Conservation (phyloP, 2,113 vertebrate genomes). For the Hylia prasina region DNA sequence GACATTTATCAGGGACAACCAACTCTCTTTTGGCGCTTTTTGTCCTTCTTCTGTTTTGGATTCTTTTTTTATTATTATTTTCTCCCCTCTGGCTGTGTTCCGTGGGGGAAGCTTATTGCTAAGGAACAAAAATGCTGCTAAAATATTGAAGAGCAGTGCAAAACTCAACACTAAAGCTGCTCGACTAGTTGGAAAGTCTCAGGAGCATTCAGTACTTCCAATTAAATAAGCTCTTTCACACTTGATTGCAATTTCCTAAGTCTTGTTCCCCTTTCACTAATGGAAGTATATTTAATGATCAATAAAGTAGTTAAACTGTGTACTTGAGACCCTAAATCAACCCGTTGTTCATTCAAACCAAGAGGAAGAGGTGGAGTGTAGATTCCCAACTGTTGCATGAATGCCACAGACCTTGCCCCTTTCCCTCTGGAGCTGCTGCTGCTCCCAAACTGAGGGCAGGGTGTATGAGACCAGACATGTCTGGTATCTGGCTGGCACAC, state of each 20-base stretch:
- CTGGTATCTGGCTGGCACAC: fast-evolving
- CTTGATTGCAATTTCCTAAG: background rate
- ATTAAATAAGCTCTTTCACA: background rate
- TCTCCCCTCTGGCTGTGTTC: background rate
- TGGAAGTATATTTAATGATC: background rate
- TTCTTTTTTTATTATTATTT: background rate
- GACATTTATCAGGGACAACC: background rate
- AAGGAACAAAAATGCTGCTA: background rate
- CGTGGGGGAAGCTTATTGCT: background rate
- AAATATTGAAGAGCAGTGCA: background rate
- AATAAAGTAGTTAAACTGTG: background rate
- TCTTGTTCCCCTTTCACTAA: background rate
- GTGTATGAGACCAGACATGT: background rate
- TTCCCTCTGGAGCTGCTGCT: background rate
- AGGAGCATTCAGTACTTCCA: background rate
- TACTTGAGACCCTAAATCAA: background rate
- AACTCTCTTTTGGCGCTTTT: background rate
- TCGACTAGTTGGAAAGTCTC: background rate
- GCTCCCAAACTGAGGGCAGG: background rate
- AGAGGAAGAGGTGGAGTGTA: background rate
- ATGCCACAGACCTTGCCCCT: background rate
- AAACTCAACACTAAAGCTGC: background rate
- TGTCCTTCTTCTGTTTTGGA: background rate
- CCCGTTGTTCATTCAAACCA: fast-evolving
- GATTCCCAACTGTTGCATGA: fast-evolving